phyloP scores from a whole-genome alignment of 35 echinoderm and acorn worm species.

The Lytechinus variegatus region DNA sequence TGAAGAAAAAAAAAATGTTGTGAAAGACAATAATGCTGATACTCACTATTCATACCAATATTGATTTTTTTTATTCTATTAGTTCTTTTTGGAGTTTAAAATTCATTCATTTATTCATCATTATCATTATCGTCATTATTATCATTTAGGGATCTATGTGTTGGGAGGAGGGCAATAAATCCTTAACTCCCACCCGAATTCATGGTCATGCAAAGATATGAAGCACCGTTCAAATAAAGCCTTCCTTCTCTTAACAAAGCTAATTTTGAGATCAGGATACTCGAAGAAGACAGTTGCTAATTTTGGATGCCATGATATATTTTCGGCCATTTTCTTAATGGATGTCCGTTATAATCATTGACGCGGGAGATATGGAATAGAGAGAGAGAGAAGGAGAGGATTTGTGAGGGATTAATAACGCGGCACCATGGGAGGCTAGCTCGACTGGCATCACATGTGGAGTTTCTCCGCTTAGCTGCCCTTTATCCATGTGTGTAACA shows the following conservation, averaged over 20 bases:
- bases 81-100: too few relatives aligned
- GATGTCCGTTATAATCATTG: conserved; percentile 12
- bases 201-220: background rate
- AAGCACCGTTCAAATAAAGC: background rate
- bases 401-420: background rate
- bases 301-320: background rate
- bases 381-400: background rate
- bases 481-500: background rate
- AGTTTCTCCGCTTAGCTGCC: background rate
- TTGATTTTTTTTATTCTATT: too few relatives aligned
- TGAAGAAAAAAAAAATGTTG: too few relatives aligned
- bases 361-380: background rate
- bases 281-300: background rate
- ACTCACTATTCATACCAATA: too few relatives aligned
- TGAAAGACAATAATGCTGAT: too few relatives aligned
- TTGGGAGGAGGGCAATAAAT: too few relatives aligned
- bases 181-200: too few relatives aligned
- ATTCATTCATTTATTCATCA: too few relatives aligned
- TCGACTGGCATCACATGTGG: background rate
- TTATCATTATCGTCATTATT: too few relatives aligned
- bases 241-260: background rate
- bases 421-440: background rate
- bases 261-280: background rate
- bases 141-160: too few relatives aligned
- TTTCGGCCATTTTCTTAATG: background rate